Evolutionary conservation across 2,113 vertebrate genomes (phyloP), one percentile per base, ranked within the genome.

Genomic region (Amphilophus citrinellus): DNA sequence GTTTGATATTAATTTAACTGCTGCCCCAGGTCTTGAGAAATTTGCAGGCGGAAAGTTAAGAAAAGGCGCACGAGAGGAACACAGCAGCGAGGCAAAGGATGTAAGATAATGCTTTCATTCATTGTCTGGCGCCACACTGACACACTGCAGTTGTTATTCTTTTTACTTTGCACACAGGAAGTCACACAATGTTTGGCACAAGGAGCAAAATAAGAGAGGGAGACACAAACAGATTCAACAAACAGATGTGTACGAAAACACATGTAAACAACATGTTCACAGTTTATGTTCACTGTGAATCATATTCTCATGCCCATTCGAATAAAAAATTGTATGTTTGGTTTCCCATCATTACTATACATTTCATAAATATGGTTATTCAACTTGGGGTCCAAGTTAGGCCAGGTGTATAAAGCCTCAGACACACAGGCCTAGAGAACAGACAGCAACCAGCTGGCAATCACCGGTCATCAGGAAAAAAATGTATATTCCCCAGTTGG

Each of bases 1-100:
- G 57, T 79, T 82, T 83, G 73, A 87, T 88, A 88, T 88, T 80
- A 84, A 88, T 90, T 90, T 60, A 39, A 71, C 2, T 14, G 27
- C n/a, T 18, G 77, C 84, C 75, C 5, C 1, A 0, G 75, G 86
- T 90, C 22, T 50, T 37, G 32, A 80, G 81, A 80, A 77, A 78
- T 66, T 79, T 80, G 35, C 80, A 18, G 58, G 66, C 63, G 32
- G 57, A 90, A 50, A 62, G 81, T 15, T 47, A 22, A 63, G 27
- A 62, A 63, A 62, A 22, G 32, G 10, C 82, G 57, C 14, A 60
- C 73, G 3, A 73, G 24, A 66, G 27, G 39, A 80, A 9, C 47
- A 84, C 17, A 57, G 73, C 35, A 60, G 27, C 24, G 32, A 85
- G 32, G 27, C 20, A 5, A 82, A 85, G 61, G 17, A 6, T 56